Conservation (phyloP, 2,797 vertebrate species). For the Manis javanica region DNA sequence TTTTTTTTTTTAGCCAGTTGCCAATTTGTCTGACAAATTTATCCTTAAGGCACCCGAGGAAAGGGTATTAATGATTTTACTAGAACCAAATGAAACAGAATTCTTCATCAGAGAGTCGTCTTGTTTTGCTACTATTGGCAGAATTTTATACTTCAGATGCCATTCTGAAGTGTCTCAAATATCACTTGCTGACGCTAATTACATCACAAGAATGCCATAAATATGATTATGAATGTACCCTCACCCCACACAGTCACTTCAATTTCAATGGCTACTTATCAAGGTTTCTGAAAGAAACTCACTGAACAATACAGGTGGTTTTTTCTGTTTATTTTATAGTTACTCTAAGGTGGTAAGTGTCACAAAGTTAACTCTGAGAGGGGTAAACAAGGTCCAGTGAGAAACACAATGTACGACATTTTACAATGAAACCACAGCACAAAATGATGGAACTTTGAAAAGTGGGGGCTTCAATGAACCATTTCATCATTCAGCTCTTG, state of each 20-base stretch:
- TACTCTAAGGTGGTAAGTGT: constrained; percentile 84
- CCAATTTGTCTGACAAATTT: constrained; percentile 42
- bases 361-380: constrained; percentile 81
- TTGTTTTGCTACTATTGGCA: background rate
- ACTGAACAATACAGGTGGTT: constrained; percentile 81
- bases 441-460: constrained; percentile 76
- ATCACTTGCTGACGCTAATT: background rate
- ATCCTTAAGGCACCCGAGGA: constrained; percentile 2
- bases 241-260: background rate
- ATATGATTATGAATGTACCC: background rate
- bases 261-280: constrained; percentile 42
- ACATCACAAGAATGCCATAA: background rate
- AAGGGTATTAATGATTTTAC: constrained; percentile 54
- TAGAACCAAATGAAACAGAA: constrained; percentile 36
- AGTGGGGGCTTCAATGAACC: constrained; percentile 75
- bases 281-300: constrained; percentile 85
- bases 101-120: constrained; percentile 46
- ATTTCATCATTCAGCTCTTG: constrained; percentile 74
- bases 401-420: constrained; percentile 83
- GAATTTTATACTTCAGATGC: constrained; percentile 31
- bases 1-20: background rate
- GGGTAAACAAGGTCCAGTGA: constrained; percentile 82
- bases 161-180: background rate
- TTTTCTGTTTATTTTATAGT: constrained; percentile 87
- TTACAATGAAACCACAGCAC: constrained; percentile 82